Evolutionary conservation across 2,888 invertebrate species (phyloP).

Genomic region (Tanytarsus gracilentus): DNA sequence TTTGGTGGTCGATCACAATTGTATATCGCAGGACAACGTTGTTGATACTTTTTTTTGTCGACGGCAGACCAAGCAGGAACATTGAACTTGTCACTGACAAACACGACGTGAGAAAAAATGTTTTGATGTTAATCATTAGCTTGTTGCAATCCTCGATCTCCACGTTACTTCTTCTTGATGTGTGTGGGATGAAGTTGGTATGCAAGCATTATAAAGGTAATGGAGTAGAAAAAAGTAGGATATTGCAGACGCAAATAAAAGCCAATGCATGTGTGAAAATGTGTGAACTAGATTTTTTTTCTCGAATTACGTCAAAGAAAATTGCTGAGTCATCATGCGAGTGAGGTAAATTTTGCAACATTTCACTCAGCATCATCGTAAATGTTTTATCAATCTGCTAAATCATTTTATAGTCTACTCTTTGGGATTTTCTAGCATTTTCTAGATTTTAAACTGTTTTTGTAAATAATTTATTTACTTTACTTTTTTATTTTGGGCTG

Average conservation of each 20-base stretch:
- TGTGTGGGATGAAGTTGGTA: background rate
- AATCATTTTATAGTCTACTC: too few species aligned
- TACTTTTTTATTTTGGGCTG: too few species aligned
- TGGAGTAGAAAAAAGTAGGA: background rate
- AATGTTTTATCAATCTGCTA: too few species aligned
- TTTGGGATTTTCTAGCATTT: too few species aligned
- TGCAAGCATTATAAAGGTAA: background rate
- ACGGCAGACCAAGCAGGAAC: background rate
- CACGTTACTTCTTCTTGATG: background rate
- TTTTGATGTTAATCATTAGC: background rate
- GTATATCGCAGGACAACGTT: too few species aligned
- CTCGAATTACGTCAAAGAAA: too few species aligned
- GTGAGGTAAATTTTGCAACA: background rate
- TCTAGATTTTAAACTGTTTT: too few species aligned
- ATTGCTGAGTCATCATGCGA: too few species aligned
- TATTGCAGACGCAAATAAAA: background rate
- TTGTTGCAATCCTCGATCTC: background rate
- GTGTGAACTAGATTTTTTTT: background rate
- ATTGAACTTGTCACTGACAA: conserved; percentile 11
- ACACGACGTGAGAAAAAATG: background rate
- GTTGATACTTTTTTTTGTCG: background rate
- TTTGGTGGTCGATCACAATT: too few species aligned
- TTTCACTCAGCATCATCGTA: conserved; percentile 1
- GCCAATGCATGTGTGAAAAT: conserved; percentile 4
- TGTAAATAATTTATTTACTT: too few species aligned